These are phyloP conservation scores for Brachyhypopomus gauderio DNA, from an alignment of 2,113 vertebrate species.

Conservation along the genomic window DNA sequence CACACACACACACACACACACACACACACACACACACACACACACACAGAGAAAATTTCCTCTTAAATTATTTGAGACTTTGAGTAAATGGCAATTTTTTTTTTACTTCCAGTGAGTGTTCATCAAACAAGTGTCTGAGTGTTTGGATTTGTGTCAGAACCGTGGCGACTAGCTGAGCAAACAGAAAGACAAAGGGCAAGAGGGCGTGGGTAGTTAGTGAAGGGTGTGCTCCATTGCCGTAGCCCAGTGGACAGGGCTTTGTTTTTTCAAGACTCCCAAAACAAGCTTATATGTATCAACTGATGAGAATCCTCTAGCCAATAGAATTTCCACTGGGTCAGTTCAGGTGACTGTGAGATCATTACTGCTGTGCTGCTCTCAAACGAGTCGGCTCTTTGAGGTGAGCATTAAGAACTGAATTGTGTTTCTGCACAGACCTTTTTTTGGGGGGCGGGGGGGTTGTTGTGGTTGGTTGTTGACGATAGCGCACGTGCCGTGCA, in stretches of 20 bases:
- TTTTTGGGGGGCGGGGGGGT: no score
- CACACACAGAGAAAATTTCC: conserved; percentile 38
- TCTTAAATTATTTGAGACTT: conserved; percentile 8
- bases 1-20: background rate
- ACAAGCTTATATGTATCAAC: background rate
- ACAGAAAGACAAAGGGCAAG: conserved; percentile 56
- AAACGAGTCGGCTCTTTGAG: background rate
- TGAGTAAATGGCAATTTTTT: conserved; percentile 2
- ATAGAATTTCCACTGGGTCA: background rate
- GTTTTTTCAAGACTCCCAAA: background rate
- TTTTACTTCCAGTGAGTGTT: background rate
- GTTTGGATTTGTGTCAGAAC: conserved; percentile 36
- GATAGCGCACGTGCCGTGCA: no score
- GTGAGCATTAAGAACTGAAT: no score
- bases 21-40: conserved; percentile 17
- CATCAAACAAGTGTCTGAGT: conserved; percentile 13
- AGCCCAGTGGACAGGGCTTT: conserved; percentile 59
- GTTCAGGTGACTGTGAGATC: background rate
- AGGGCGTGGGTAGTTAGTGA: conserved; percentile 58
- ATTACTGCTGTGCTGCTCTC: background rate
- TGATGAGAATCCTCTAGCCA: background rate
- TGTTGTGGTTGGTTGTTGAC: no score
- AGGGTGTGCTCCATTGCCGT: conserved; percentile 62
- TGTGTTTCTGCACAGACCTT: no score
- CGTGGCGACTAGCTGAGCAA: conserved; percentile 48